phyloP scores from a whole-genome alignment of 1,140 invertebrate genomes.

The Phenacoccus solenopsis region DNA sequence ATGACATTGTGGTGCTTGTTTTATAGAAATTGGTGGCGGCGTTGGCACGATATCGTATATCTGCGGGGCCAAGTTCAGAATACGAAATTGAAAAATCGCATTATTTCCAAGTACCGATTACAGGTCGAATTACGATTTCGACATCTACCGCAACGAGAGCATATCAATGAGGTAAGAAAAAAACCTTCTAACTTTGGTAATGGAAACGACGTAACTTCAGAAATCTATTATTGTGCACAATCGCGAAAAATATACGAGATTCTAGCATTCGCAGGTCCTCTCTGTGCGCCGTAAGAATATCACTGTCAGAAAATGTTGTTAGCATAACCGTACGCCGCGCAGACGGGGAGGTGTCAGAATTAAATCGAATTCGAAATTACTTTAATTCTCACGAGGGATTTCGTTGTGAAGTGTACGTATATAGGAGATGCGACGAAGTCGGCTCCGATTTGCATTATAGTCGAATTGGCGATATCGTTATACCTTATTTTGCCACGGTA shows the following conservation, averaged over 20 bases:
- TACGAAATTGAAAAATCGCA: slow-evolving; percentile 2
- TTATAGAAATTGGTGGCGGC: neutral
- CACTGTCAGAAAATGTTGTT: slow-evolving; percentile 13
- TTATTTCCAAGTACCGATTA: slow-evolving; percentile 2
- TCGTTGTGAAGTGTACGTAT: slow-evolving; percentile 3
- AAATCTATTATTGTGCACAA: slow-evolving; percentile 13
- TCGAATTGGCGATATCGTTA: slow-evolving; percentile 12
- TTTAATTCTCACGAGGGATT: slow-evolving; percentile 16
- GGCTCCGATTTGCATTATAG: slow-evolving; percentile 10
- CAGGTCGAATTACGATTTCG: slow-evolving; percentile 1
- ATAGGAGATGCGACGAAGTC: neutral
- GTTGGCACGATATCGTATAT: neutral
- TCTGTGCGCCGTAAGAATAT: neutral
- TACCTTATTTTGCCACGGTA: neutral
- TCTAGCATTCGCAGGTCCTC: neutral
- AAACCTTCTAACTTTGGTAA: slow-evolving; percentile 5
- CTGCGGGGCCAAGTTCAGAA: neutral
- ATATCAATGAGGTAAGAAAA: slow-evolving; percentile 4
- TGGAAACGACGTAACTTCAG: slow-evolving; percentile 13
- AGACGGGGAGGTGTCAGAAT: slow-evolving; percentile 10
- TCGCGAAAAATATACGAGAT: slow-evolving; percentile 11
- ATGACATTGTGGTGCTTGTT: neutral
- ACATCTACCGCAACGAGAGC: neutral
- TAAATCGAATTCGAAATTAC: slow-evolving; percentile 18
- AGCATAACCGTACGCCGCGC: neutral